Conservation (phyloP, 1,140 invertebrate species). For the Leucophenga varia region DNA sequence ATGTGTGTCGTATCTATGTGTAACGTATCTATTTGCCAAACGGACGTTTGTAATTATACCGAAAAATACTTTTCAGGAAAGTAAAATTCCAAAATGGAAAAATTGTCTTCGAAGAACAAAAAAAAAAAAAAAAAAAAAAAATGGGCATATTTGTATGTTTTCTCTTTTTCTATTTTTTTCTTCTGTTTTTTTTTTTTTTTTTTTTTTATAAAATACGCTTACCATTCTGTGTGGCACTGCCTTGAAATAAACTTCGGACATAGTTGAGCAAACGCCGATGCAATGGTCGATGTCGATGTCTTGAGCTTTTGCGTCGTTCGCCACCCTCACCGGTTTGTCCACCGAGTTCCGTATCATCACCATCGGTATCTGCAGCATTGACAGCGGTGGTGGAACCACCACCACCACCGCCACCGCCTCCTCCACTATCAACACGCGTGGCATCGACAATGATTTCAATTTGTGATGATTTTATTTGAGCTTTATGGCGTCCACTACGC, state of each 20-base stretch:
- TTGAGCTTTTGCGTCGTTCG: constrained; percentile 36
- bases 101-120: too few relatives aligned
- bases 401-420: constrained; percentile 4
- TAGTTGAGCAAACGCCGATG: constrained; percentile 47
- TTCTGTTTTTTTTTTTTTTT: too few relatives aligned
- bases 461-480: constrained; percentile 43
- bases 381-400: background rate
- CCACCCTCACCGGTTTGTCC: constrained; percentile 30
- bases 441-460: constrained; percentile 54
- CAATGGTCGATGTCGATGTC: constrained; percentile 46
- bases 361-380: background rate
- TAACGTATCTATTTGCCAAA: too few relatives aligned
- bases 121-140: too few relatives aligned
- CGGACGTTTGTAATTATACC: too few relatives aligned
- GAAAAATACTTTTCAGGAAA: too few relatives aligned
- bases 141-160: too few relatives aligned
- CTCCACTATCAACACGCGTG: constrained; percentile 21
- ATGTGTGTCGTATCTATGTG: too few relatives aligned
- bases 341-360: constrained; percentile 45
- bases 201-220: too few relatives aligned
- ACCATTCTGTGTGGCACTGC: constrained; percentile 47
- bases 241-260: constrained; percentile 47
- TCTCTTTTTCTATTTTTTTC: too few relatives aligned
- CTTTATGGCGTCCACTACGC: background rate
- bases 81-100: too few relatives aligned